Evolutionary conservation across 2,797 vertebrate species (phyloP), one percentile per base, ranked within the genome.

Genomic region (Gymnocypris eckloni): DNA sequence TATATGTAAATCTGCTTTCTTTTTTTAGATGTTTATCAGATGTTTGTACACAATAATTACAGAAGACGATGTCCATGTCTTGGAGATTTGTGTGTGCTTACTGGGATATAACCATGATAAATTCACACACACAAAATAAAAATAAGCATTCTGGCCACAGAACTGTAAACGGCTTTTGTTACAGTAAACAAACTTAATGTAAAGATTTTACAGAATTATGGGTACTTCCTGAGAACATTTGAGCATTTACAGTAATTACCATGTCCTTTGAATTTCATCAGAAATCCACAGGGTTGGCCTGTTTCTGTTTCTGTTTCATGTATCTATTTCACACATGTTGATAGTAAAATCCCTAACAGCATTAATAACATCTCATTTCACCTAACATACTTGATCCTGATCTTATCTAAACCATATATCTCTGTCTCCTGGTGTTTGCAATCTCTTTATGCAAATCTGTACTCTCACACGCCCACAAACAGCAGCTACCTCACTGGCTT

Each of bases 351-450:
- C 45, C 41, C 56, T 79, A 45, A 80, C 78, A 37, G 50, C 67
- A 82, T 82, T 56, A 56, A 41, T 52, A 70, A n/a, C 67, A 71
- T 80, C 67, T 80, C 13, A 71, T 80, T 72, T 72, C 28, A 64
- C 20, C 67, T 73, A 72, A 50, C 67, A 71, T 52, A 69, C 76
- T 59, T 61, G 28, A 71, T 84, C 50, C 66, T 70, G 66, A 79
- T 85, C 77, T 73, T 85, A 85, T 85, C 84, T 59, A 28, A 79
- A 25, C 39, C 66, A 59, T 67, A 84, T 85, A 39, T 48, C n/a
- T 61, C 52, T 1, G 22, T 72, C 52, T 79, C 66, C 67, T 72
- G 67, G 25, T 48, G 28, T 79, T 80, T 85, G 48, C 48, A 79
- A 85, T 72, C 50, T 59, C 54, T 72, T 80, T 80, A 81, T 84